phyloP scores from a whole-genome alignment of 2,113 vertebrate genomes.

The Bombycilla garrulus region DNA sequence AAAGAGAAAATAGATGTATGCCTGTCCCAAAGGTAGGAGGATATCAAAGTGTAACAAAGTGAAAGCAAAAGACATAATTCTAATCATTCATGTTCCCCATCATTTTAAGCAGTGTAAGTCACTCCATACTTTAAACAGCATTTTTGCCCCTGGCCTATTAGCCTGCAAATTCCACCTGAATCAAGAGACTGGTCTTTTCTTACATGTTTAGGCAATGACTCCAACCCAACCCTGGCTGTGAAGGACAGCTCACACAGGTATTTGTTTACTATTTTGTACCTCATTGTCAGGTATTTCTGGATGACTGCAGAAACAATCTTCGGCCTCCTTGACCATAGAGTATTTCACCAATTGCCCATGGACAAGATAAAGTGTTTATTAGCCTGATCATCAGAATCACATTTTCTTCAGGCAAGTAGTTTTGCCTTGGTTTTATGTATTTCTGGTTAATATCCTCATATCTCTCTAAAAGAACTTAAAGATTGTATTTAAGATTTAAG shows the following conservation, averaged over 20 bases:
- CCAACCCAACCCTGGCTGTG: not conserved
- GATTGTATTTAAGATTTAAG: not conserved
- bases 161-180: not conserved
- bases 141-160: not conserved
- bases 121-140: not conserved
- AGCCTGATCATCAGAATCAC: not conserved
- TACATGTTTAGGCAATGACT: not conserved
- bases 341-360: not conserved
- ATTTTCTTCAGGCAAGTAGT: not conserved
- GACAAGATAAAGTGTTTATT: not conserved
- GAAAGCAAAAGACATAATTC: conserved; percentile 1
- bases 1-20: not conserved
- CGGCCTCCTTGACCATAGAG: not conserved
- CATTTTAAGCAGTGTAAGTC: not conserved
- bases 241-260: not conserved
- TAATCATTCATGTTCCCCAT: not conserved
- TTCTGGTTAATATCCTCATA: not conserved
- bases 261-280: not conserved
- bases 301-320: not conserved
- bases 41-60: not conserved
- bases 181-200: not conserved
- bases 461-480: not conserved
- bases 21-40: not conserved
- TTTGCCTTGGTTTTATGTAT: not conserved
- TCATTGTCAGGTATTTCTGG: not conserved